Base-by-base conservation (phyloP, 2,888 invertebrate species). In the Salpingus planirostris region DNA sequence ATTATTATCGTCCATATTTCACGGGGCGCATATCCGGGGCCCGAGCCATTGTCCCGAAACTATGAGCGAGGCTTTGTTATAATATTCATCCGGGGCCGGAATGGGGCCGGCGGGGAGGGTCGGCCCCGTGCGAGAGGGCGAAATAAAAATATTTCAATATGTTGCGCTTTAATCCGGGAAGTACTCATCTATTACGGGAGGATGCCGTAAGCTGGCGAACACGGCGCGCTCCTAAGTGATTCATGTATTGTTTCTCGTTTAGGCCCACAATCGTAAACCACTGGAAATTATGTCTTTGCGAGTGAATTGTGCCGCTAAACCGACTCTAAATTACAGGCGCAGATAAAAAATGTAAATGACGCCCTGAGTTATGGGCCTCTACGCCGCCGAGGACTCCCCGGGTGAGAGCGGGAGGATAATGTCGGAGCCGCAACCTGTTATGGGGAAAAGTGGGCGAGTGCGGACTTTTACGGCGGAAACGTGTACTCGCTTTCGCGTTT, bases 141-240 rank as follows among this genome's bases (percentile, higher is more conserved):
- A 56, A 59, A 58, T 57, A 62, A 60, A 62, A 62, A 64, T 63
- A 62, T 64, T 64, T 62, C 64, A 63, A 61, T 62, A 61, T 60
- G 62, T 59, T 60, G 57, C 50, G 58, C 59, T 64, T 62, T 64
- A 65, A 65, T 65, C 65, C 65, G 52, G 50, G 53, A 60, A 64
- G 64, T 62, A 63, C 58, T 62, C 63, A 64, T 62, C 61, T 57
- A 59, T 62, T 62, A 61, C 56, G 46, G 36, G 33, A 37, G 36
- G 42, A 37, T 36, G 41, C 37, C 38, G 42, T 44, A 44, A 43
- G 43, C 46, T 44, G 38, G 36, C 29, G 42, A 43, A 40, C 42
- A 44, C 46, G 38, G 45, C 36, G 40, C 36, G 43, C 50, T 49
- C 47, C 53, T 54, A 59, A 58, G 60, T 62, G 62, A 64, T 62